phyloP scores from a whole-genome alignment of 2,888 invertebrate genomes.

The Parthenolecanium corni region DNA sequence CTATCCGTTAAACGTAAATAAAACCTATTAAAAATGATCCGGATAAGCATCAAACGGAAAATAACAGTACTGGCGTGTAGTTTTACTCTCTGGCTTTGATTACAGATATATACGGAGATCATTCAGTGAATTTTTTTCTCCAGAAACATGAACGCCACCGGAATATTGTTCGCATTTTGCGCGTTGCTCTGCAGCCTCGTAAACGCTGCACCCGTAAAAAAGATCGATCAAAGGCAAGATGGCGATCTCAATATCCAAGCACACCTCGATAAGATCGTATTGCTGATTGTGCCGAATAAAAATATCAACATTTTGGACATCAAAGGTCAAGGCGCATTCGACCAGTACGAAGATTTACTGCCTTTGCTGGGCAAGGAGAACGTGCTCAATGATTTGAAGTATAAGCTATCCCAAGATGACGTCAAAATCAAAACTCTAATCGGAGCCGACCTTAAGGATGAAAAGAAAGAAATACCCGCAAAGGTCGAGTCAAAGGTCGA shows the following conservation, averaged over 20 bases:
- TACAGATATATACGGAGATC: constrained; percentile 16
- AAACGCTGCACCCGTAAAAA: constrained; percentile 11
- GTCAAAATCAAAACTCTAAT: constrained; percentile 8
- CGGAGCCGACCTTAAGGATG: neutral
- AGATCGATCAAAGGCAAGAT: constrained; percentile 25
- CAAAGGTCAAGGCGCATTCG: constrained; percentile 22
- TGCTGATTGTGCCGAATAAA: constrained; percentile 25
- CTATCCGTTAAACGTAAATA: constrained; percentile 26
- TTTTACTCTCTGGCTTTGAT: constrained; percentile 18
- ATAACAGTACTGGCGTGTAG: constrained; percentile 20
- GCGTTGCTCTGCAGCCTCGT: neutral
- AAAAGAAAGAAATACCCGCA: neutral
- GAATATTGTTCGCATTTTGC: constrained; percentile 18
- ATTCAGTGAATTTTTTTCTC: constrained; percentile 15
- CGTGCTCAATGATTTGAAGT: constrained; percentile 11
- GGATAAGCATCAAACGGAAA: constrained; percentile 21
- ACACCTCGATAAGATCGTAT: constrained; percentile 26
- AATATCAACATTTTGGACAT: constrained; percentile 24
- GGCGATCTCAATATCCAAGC: constrained; percentile 28
- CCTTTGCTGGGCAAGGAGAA: constrained; percentile 18
- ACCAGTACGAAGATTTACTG: constrained; percentile 22
- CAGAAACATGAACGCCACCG: constrained; percentile 20
- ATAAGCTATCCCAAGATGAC: constrained; percentile 8
- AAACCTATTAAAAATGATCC: constrained; percentile 28
- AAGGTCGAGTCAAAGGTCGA: constrained; percentile 1